Conservation (phyloP, 2,888 invertebrate species). For the Eudasyphora cyanicolor region DNA sequence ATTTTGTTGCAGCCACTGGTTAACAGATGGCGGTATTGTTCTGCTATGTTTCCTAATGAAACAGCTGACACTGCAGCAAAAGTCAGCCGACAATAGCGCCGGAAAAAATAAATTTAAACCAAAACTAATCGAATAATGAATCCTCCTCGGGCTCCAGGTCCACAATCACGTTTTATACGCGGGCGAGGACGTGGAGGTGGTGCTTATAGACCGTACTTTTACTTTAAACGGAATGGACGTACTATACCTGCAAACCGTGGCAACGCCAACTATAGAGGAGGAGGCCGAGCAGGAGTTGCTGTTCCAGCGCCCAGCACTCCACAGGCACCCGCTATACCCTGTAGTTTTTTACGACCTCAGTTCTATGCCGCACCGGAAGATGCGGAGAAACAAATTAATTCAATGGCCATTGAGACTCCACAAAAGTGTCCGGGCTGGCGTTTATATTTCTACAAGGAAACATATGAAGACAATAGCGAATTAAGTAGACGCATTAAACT, state of each 20-base stretch:
- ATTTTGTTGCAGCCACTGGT: too few relatives aligned
- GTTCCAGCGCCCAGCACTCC: neutral
- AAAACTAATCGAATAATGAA: slow-evolving; percentile 70
- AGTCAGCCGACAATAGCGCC: too few relatives aligned
- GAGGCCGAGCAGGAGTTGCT: slow-evolving; percentile 1
- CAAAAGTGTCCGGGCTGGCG: slow-evolving; percentile 86
- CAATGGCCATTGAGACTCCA: slow-evolving; percentile 70
- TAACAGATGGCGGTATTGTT: too few relatives aligned
- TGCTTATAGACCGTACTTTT: slow-evolving; percentile 73
- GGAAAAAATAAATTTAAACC: too few relatives aligned
- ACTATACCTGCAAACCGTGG: slow-evolving; percentile 71
- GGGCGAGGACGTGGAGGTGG: slow-evolving; percentile 72
- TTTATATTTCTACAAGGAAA: slow-evolving; percentile 88
- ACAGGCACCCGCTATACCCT: slow-evolving; percentile 27
- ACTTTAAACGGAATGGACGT: slow-evolving; percentile 74
- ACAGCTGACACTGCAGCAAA: too few relatives aligned
- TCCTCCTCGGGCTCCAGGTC: slow-evolving; percentile 63
- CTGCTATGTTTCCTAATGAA: too few relatives aligned
- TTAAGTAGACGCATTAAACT: slow-evolving; percentile 81
- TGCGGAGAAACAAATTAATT: slow-evolving; percentile 68
- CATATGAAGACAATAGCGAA: slow-evolving; percentile 80
- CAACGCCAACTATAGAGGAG: neutral
- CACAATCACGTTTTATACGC: slow-evolving; percentile 71
- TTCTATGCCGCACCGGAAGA: slow-evolving; percentile 71
- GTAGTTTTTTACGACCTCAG: slow-evolving; percentile 72